Evolutionary conservation across 2,113 vertebrate genomes (phyloP).

Genomic region (Aegotheles bennettii): DNA sequence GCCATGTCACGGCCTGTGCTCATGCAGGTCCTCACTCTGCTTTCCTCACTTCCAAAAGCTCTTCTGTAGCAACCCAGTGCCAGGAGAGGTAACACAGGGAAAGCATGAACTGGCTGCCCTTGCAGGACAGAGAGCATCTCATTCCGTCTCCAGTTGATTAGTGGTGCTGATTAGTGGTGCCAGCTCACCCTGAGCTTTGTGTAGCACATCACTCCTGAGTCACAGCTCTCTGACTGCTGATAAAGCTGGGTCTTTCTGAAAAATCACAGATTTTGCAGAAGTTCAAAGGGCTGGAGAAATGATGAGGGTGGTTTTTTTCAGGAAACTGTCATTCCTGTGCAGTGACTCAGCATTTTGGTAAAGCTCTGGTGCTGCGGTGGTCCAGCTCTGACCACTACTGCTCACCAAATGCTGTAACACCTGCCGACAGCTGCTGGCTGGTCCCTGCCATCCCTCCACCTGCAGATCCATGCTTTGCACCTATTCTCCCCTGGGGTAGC

Average conservation of each 20-base stretch:
- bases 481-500: background rate
- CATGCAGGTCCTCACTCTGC: background rate
- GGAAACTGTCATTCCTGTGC: background rate
- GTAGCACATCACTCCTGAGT: background rate
- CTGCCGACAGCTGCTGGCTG: background rate
- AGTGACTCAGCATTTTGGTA: background rate
- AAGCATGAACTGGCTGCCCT: background rate
- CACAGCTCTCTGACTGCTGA: background rate
- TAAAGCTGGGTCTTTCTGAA: background rate
- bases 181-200: background rate
- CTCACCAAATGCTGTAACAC: background rate
- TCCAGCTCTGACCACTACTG: rapidly evolving
- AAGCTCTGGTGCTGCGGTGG: background rate
- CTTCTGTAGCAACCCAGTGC: background rate
- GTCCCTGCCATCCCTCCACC: background rate
- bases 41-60: background rate
- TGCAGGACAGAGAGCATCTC: background rate
- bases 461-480: background rate
- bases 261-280: background rate
- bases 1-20: rapidly evolving
- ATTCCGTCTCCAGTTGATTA: rapidly evolving
- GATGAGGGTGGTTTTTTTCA: rapidly evolving
- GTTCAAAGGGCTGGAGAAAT: background rate
- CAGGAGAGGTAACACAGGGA: background rate
- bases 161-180: rapidly evolving